A percentile compares a stretch with the other conserved stretches of the same genome.
These are phyloP conservation scores for Onchidella celtica DNA, from an alignment of 2,888 invertebrate species.

Conservation along the genomic window DNA sequence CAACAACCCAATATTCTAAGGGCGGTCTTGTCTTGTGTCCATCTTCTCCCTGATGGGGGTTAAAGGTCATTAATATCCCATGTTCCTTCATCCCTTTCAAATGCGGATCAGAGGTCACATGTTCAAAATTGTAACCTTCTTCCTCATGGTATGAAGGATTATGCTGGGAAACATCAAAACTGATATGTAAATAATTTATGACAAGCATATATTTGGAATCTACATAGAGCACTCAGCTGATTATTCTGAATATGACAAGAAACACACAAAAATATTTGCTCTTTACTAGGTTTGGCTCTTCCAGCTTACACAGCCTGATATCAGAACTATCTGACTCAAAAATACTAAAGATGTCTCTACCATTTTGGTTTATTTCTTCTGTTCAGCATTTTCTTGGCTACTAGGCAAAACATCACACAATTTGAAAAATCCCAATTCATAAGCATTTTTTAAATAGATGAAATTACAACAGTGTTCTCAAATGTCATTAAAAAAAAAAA, in stretches of 20 bases:
- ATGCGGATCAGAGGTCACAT: slow-evolving; percentile 49
- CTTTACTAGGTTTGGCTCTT: too few species aligned
- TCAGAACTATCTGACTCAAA: too few species aligned
- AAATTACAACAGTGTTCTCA: not conserved
- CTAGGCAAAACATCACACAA: not conserved
- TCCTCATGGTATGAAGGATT: slow-evolving; percentile 10
- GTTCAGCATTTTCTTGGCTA: not conserved
- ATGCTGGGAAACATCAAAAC: not conserved
- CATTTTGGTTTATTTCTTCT: too few species aligned
- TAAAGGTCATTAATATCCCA: slow-evolving; percentile 85
- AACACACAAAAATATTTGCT: not conserved
- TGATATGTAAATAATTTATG: too few species aligned
- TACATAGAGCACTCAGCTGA: too few species aligned
- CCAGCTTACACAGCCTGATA: too few species aligned
- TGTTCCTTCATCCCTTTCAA: slow-evolving; percentile 86
- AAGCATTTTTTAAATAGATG: not conserved
- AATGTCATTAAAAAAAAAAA: not conserved
- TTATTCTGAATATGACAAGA: not conserved
- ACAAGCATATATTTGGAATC: too few species aligned
- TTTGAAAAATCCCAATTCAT: not conserved
- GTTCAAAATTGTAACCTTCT: slow-evolving; percentile 41
- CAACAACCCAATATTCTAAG: slow-evolving; percentile 89
- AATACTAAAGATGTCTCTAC: too few species aligned
- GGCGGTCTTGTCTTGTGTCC: slow-evolving; percentile 80
- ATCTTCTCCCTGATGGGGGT: slow-evolving; percentile 65